Conservation (phyloP, 2,113 vertebrate species). For the Peromyscus leucopus region DNA sequence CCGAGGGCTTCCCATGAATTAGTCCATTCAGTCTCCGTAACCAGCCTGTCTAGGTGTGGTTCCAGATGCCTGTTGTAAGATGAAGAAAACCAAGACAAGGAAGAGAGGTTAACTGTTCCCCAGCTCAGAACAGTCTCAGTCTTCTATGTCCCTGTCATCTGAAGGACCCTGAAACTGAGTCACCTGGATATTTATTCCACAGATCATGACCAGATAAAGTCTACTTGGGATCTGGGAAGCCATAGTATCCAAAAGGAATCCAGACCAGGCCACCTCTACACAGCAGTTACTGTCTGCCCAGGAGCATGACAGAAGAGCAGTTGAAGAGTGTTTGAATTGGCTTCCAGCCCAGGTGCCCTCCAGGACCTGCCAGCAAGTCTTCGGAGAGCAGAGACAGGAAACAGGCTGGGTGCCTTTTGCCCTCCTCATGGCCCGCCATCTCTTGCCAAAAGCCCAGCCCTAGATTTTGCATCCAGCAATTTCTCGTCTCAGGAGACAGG, state of each 20-base stretch:
- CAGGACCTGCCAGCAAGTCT: background rate
- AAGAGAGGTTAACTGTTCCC: slow-evolving; percentile 7
- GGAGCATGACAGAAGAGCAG: background rate
- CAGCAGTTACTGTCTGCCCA: background rate
- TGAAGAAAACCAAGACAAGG: slow-evolving; percentile 7
- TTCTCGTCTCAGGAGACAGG: background rate
- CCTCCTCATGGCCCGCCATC: background rate
- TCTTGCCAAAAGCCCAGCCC: slow-evolving; percentile 42
- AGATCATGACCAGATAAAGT: slow-evolving; percentile 13
- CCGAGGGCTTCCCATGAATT: slow-evolving; percentile 1
- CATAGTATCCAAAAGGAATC: background rate
- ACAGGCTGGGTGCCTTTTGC: background rate
- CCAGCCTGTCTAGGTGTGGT: background rate
- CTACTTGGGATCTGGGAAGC: background rate
- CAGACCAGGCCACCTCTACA: background rate
- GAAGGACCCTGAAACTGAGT: background rate
- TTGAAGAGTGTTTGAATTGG: background rate
- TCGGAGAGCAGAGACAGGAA: slow-evolving; percentile 52
- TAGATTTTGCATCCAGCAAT: background rate
- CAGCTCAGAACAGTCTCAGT: background rate
- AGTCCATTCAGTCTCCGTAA: background rate
- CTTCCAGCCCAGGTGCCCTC: background rate
- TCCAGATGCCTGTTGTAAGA: background rate
- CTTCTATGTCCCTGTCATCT: background rate
- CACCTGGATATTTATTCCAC: background rate